Conservation (phyloP, 1,140 invertebrate species). For the Achroia grisella region DNA sequence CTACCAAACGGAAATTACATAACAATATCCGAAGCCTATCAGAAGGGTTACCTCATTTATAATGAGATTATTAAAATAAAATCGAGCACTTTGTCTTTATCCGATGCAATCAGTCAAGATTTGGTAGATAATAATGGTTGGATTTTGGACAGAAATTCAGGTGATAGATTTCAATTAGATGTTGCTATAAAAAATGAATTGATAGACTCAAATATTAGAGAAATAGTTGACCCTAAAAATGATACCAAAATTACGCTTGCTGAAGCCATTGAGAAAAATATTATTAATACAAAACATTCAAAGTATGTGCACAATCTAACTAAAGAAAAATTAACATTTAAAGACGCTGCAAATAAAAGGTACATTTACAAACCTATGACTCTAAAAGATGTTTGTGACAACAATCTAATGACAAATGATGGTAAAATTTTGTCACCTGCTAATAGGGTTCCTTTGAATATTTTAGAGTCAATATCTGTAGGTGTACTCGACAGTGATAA, state of each 20-base stretch:
- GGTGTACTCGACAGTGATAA: slow-evolving; percentile 90
- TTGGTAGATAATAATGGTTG: slow-evolving; percentile 86
- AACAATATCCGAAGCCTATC: slow-evolving; percentile 86
- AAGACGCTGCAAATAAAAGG: slow-evolving; percentile 85
- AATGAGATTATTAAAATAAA: slow-evolving; percentile 83
- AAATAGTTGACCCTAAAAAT: slow-evolving; percentile 86
- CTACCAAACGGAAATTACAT: slow-evolving; percentile 80
- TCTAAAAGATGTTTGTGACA: slow-evolving; percentile 89
- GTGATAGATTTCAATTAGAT: slow-evolving; percentile 85
- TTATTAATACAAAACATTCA: slow-evolving; percentile 85
- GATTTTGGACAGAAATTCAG: slow-evolving; percentile 88
- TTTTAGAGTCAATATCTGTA: slow-evolving; percentile 86
- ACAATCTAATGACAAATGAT: slow-evolving; percentile 85
- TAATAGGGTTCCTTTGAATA: slow-evolving; percentile 82
- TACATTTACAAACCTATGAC: slow-evolving; percentile 92
- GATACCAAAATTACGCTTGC: slow-evolving; percentile 87
- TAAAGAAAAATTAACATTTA: slow-evolving; percentile 83
- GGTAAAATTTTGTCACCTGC: slow-evolving; percentile 87
- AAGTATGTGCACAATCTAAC: slow-evolving; percentile 84
- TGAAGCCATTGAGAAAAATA: slow-evolving; percentile 83
- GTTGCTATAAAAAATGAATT: slow-evolving; percentile 86
- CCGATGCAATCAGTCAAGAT: slow-evolving; percentile 87
- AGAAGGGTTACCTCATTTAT: slow-evolving; percentile 81
- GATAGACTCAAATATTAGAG: slow-evolving; percentile 82
- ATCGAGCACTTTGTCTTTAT: slow-evolving; percentile 83